A percentile compares a stretch with the other conserved stretches of the same genome.
Evolutionary conservation across 2,888 invertebrate genomes (phyloP).

Genomic region (Drosophila anomelani): DNA sequence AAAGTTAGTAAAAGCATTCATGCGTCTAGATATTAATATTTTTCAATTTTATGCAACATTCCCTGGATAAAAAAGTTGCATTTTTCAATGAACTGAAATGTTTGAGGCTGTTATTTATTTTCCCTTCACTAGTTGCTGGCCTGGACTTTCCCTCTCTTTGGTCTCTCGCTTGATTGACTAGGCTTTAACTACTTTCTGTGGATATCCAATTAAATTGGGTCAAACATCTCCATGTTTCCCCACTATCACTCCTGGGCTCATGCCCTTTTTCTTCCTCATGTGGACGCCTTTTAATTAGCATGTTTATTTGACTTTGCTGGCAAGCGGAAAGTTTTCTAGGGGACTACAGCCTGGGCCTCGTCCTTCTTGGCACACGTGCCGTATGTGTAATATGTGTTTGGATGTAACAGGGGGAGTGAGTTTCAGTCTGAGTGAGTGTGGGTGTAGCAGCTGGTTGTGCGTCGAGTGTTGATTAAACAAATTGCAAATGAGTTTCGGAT

Average conservation of each 20-base stretch:
- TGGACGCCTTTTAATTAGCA: constrained; percentile 72
- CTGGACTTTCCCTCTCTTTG: background rate
- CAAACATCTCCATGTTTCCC: constrained; percentile 48
- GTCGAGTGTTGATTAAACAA: constrained; percentile 77
- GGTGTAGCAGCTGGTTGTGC: constrained; percentile 50
- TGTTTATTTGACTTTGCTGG: constrained; percentile 73
- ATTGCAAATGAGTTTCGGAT: constrained; percentile 74
- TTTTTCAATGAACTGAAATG: background rate
- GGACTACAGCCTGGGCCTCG: constrained; percentile 20
- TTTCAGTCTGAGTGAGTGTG: constrained; percentile 2
- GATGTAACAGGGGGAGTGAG: constrained; percentile 3
- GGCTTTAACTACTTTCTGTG: constrained; percentile 4
- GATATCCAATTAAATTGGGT: constrained; percentile 63
- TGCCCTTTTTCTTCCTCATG: constrained; percentile 25
- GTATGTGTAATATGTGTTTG: constrained; percentile 55
- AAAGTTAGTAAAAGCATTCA: no score
- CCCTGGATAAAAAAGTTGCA: no score
- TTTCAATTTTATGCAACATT: no score
- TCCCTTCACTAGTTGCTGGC: background rate
- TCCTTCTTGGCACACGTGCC: constrained; percentile 45
- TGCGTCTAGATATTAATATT: background rate
- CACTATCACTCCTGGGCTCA: background rate
- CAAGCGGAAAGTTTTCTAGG: constrained; percentile 49
- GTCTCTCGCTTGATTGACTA: constrained; percentile 6
- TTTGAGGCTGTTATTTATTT: background rate